These are phyloP conservation scores for Tanytarsus gracilentus DNA, from an alignment of 2,888 invertebrate species.

Conservation along the genomic window DNA sequence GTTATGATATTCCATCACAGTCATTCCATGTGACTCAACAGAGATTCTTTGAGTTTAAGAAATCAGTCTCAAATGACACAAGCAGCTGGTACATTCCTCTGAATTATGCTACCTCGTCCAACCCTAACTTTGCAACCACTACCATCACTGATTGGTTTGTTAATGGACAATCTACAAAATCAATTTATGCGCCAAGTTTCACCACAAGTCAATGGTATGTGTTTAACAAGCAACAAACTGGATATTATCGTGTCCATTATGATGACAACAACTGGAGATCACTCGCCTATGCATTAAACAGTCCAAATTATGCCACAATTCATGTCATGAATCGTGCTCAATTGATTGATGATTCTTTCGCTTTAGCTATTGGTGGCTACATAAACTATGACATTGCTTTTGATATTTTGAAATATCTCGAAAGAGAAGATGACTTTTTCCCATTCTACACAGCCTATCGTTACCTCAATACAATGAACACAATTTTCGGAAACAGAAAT, in stretches of 20 bases:
- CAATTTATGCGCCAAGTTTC: neutral
- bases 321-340: conserved; percentile 56
- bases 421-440: conserved; percentile 52
- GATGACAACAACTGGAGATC: conserved; percentile 18
- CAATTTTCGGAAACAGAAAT: neutral
- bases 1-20: neutral
- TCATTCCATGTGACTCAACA: neutral
- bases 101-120: neutral
- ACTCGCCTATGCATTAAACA: conserved; percentile 3
- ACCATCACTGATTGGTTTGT: neutral
- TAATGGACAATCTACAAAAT: neutral
- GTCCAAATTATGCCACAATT: conserved; percentile 23
- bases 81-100: conserved; percentile 5
- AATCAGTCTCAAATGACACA: neutral
- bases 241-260: conserved; percentile 28
- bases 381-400: conserved; percentile 44
- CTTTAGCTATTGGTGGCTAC: conserved; percentile 49
- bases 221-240: conserved; percentile 24
- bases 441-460: conserved; percentile 38
- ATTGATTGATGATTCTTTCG: conserved; percentile 57
- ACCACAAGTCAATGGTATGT: conserved; percentile 14
- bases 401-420: conserved; percentile 46
- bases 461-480: neutral
- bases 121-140: conserved; percentile 6
- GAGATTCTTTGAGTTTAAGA: neutral